Evolutionary conservation across 2,888 invertebrate species (phyloP).

Genomic region (Choristoneura rosaceana): DNA sequence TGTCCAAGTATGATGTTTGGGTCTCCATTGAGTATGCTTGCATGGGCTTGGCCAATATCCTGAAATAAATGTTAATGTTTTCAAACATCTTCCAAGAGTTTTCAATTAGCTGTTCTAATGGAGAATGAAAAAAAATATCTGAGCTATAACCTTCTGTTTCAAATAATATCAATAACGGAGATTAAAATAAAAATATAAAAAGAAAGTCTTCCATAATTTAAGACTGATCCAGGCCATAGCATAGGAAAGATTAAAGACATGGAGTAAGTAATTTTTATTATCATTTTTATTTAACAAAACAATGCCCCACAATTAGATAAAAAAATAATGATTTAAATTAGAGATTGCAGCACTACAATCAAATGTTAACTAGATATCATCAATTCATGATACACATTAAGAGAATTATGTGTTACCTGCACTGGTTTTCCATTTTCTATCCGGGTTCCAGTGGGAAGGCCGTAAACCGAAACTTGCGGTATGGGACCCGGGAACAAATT

Average conservation of each 20-base stretch:
- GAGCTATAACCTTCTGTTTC: too few species aligned
- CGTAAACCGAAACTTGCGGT: slow-evolving; percentile 90
- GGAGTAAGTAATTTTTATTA: background rate
- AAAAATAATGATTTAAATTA: background rate
- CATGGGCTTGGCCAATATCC: slow-evolving; percentile 79
- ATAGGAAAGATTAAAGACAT: too few species aligned
- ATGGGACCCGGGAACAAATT: slow-evolving; percentile 92
- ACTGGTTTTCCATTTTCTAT: slow-evolving; percentile 87
- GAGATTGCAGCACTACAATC: background rate
- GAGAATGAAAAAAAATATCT: too few species aligned
- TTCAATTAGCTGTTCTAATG: too few species aligned
- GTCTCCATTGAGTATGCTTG: slow-evolving; percentile 80
- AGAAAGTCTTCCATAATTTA: too few species aligned
- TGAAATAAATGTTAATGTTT: slow-evolving; percentile 54
- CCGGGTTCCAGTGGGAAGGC: slow-evolving; percentile 86
- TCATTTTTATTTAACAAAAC: background rate
- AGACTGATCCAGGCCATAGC: too few species aligned
- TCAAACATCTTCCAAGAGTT: too few species aligned
- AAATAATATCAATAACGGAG: too few species aligned
- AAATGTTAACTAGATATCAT: background rate
- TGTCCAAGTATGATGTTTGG: slow-evolving; percentile 85
- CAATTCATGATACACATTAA: background rate
- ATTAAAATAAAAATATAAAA: too few species aligned
- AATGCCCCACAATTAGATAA: background rate
- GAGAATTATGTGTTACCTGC: slow-evolving; percentile 71